These are phyloP conservation scores for Nasalis larvatus DNA, from an alignment of 2,113 vertebrate genomes.

Conservation along the genomic window DNA sequence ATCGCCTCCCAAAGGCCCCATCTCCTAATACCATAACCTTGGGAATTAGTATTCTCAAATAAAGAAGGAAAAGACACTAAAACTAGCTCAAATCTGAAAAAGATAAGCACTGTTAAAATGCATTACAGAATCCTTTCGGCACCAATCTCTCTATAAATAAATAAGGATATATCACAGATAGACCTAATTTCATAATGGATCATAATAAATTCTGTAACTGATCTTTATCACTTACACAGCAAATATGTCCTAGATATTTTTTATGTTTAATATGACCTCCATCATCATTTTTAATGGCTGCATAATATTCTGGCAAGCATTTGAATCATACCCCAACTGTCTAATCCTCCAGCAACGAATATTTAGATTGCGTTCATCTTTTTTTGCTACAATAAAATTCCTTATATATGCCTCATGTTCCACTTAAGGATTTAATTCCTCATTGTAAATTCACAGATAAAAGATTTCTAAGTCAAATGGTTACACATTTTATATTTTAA, in stretches of 20 bases:
- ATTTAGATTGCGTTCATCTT: not conserved
- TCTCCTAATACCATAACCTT: not conserved
- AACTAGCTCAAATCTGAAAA: not conserved
- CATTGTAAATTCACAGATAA: not conserved
- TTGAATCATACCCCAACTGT: not conserved
- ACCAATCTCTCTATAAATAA: not conserved
- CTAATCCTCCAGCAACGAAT: not conserved
- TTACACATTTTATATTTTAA: not conserved
- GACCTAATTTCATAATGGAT: not conserved
- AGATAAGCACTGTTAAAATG: not conserved
- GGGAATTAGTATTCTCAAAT: not conserved
- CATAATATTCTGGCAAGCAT: not conserved
- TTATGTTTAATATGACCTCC: not conserved
- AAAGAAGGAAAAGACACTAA: not conserved
- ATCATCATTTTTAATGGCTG: not conserved
- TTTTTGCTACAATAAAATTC: not conserved
- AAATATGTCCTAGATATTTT: not conserved
- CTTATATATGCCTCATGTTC: not conserved
- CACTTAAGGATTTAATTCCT: not conserved
- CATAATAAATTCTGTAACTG: not conserved
- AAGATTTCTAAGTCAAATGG: not conserved
- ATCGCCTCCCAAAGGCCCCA: not conserved
- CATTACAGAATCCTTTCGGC: not conserved
- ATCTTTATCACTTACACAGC: not conserved
- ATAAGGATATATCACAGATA: not conserved